Base-by-base conservation (phyloP, 2,888 invertebrate genomes). In the Machimus rusticus region DNA sequence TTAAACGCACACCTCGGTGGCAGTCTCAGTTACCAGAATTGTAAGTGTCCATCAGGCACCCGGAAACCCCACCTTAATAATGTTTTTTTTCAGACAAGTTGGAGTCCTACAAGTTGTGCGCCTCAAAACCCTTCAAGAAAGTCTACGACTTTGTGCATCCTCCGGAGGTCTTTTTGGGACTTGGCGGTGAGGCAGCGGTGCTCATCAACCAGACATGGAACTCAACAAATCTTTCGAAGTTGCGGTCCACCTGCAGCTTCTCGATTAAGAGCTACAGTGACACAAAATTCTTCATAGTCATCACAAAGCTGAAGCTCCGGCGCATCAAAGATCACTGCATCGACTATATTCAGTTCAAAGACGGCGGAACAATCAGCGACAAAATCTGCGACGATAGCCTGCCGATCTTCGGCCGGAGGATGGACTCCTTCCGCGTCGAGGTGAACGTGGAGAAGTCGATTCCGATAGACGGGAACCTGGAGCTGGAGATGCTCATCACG, bases 181-280 rank as follows among this genome's bases (percentile, higher is more conserved):
- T 91, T 23, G 91, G 91, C 19, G 90, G 90, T 0, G 90, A 92
- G 6, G 92, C 92, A 0, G 92, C 90, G 0, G 91, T 91, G 0
- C 90, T 92, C 55, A 90, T 92, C 31, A 90, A 91, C 4, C 92
- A 92, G 87, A 88, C 90, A 0, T 92, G 92, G 92, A 92, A 92
- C 78, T 89, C 90, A 9, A 91, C 92, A 31, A 89, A 89, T 1
- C 91, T 91, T 86, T 86, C 74, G n/a, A 91, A 90, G 88, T 89
- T 92, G 28, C 91, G 91, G 87, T 91, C 91, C 81, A 91, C 92
- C 86, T 92, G 92, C 88, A 89, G 90, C 66, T 92, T 92, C 81
- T 89, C 90, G 16, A 91, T 92, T 2, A 89, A 90, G 76, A 91
- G 92, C 14, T 90, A 91, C 3, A 90, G 90, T 28, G 90, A 90